A percentile compares a stretch with the other conserved stretches of the same genome.
phyloP scores from a whole-genome alignment of 2,888 invertebrate genomes.

The Drosophila pegasa region DNA sequence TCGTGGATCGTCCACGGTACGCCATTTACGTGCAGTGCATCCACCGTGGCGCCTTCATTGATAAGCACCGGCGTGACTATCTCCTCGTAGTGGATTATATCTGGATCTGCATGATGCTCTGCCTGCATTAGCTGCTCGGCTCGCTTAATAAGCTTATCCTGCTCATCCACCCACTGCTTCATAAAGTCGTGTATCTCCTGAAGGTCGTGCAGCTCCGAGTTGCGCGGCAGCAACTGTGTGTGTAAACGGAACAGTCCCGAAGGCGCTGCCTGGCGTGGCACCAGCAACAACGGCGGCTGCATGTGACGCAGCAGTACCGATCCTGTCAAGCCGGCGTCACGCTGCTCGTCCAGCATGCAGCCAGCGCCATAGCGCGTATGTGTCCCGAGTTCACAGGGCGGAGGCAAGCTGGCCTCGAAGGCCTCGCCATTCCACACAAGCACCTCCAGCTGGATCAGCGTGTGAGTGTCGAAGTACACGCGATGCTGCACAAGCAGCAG shows the following conservation, averaged over 20 bases:
- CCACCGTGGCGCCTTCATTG: conserved; percentile 64
- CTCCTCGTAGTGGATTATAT: conserved; percentile 12
- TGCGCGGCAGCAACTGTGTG: conserved; percentile 77
- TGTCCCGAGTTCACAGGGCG: conserved; percentile 79
- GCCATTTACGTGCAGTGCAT: conserved; percentile 74
- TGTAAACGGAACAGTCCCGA: conserved; percentile 82
- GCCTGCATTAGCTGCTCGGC: conserved; percentile 29
- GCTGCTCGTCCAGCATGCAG: conserved; percentile 82
- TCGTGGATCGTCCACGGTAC: conserved; percentile 77
- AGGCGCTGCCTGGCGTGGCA: conserved; percentile 80
- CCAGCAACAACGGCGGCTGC: conserved; percentile 76
- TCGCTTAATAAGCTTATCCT: conserved; percentile 63
- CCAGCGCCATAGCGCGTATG: conserved; percentile 70
- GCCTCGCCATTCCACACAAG: conserved; percentile 84
- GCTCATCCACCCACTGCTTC: conserved; percentile 74
- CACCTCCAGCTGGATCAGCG: conserved; percentile 81
- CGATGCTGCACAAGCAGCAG: conserved; percentile 84
- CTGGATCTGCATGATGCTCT: not conserved
- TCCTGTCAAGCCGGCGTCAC: conserved; percentile 80
- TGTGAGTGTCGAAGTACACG: conserved; percentile 82
- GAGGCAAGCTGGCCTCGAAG: conserved; percentile 80
- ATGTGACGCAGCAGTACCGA: conserved; percentile 71
- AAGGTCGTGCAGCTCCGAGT: conserved; percentile 80
- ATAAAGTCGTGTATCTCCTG: conserved; percentile 77
- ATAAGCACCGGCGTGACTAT: conserved; percentile 66